Conservation (phyloP, 2,113 vertebrate species). For the Takifugu bimaculatus region DNA sequence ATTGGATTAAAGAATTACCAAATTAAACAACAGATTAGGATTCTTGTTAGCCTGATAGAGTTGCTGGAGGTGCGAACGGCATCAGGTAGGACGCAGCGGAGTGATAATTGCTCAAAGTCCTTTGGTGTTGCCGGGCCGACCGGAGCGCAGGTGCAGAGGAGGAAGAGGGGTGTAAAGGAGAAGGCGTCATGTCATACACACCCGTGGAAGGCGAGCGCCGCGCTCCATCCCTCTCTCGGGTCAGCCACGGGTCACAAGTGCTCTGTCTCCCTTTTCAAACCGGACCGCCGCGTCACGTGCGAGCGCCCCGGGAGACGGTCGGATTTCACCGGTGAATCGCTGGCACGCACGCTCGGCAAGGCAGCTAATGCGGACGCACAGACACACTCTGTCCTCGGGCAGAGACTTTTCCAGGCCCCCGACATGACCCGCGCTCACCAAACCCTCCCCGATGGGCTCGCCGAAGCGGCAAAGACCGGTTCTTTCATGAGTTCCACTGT, state of each 20-base stretch:
- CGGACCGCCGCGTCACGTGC: slow-evolving; percentile 22
- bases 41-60: too few species aligned
- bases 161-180: slow-evolving; percentile 2
- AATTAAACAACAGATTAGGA: too few species aligned
- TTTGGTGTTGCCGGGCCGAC: slow-evolving; percentile 20
- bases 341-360: slow-evolving; percentile 17
- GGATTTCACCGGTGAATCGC: slow-evolving; percentile 48
- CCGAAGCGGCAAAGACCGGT: not conserved
- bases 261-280: too few species aligned
- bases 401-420: slow-evolving; percentile 8
- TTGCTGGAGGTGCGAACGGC: too few species aligned
- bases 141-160: slow-evolving; percentile 3
- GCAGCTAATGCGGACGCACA: slow-evolving; percentile 33
- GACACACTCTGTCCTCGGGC: slow-evolving; percentile 31
- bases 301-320: slow-evolving; percentile 41
- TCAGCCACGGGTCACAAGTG: too few species aligned
- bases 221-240: not conserved
- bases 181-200: slow-evolving; percentile 63
- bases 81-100: not conserved
- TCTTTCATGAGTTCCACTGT: not conserved
- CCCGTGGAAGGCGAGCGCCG: slow-evolving; percentile 64
- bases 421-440: not conserved
- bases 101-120: not conserved
- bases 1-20: slow-evolving; percentile 1
- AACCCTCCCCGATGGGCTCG: not conserved